Evolutionary conservation across 2,888 invertebrate species (phyloP), one percentile per base, ranked within the genome.

Genomic region (Creontiades dilutus): DNA sequence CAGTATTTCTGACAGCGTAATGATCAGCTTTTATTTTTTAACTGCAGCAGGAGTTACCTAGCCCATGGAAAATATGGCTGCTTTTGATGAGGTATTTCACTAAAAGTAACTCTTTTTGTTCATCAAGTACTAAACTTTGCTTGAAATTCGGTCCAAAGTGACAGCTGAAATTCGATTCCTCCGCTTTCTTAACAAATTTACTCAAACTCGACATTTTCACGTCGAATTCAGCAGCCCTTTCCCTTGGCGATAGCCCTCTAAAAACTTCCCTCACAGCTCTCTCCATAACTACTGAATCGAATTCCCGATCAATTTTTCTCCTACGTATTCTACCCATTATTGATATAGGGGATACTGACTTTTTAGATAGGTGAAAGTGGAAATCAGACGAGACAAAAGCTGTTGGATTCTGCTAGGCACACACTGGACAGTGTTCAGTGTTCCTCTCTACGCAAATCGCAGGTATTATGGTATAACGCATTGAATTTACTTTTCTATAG

Each of bases 281-380:
- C 28, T 76, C n/a, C 76, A 76, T 46, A 0, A 16, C 13, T 12
- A 13, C 76, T 4, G 16, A 2, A n/a, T 76, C 28, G n/a, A 76
- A 76, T 0, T 76, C 76, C 1, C 46, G 76, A 12, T 76, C 76
- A 0, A 28, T 76, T 76, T 28, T 76, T 28, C 13, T 76, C 16
- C 13, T 76, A 76, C 28, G n/a, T 28, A 4, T 11, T 19, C 46
- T 76, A 16, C 28, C 4, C 28, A 76, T 76, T 76, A 55, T 9
- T 16, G 55, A 55, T 4, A n/a, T 55, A 16, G 55, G 55, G 55
- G 55, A 55, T 55, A 55, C 55, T 55, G 55, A 55, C 55, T n/a
- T 55, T 55, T n/a, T 55, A 55, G 55, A n/a, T 55, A 55, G 55
- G 55, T 55, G 16, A 55, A 55, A 55, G 55, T 13, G 55, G 55